These are phyloP conservation scores for rabbit (Oryctolagus cuniculus) DNA, from an alignment of 2,113 vertebrate species.

Conservation along the genomic window DNA sequence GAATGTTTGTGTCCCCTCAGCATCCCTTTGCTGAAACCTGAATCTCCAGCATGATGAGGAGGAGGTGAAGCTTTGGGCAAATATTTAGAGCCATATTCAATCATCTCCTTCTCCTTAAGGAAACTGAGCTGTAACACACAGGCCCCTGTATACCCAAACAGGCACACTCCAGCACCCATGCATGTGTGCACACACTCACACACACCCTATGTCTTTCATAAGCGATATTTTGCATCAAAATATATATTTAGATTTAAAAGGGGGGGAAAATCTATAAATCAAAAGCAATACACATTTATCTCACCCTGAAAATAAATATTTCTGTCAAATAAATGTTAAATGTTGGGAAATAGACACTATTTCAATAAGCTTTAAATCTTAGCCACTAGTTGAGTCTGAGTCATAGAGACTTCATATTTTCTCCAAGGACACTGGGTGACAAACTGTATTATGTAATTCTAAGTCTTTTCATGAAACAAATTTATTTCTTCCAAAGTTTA, in stretches of 20 bases:
- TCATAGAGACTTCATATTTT: neutral
- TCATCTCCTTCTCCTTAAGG: too few species aligned
- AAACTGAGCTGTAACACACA: neutral
- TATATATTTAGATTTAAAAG: neutral
- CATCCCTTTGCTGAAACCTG: neutral
- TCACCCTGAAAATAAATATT: neutral
- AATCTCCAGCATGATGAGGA: neutral
- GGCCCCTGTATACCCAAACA: fast-evolving
- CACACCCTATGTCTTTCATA: neutral
- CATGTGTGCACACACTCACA: neutral
- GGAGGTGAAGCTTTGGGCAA: neutral
- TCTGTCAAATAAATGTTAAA: neutral
- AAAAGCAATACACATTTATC: neutral
- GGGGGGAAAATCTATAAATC: neutral
- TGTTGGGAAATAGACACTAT: neutral
- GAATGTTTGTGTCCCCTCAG: neutral
- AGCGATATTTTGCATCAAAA: neutral
- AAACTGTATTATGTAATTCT: neutral
- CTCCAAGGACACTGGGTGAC: neutral
- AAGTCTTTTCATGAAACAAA: neutral
- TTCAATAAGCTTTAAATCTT: neutral
- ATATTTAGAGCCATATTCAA: neutral
- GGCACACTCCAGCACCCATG: fast-evolving
- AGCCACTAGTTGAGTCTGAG: neutral
- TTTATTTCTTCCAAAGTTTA: neutral